Evolutionary conservation across 2,797 vertebrate species (phyloP), one percentile per base, ranked within the genome.

Genomic region (Anomalospiza imberbis): DNA sequence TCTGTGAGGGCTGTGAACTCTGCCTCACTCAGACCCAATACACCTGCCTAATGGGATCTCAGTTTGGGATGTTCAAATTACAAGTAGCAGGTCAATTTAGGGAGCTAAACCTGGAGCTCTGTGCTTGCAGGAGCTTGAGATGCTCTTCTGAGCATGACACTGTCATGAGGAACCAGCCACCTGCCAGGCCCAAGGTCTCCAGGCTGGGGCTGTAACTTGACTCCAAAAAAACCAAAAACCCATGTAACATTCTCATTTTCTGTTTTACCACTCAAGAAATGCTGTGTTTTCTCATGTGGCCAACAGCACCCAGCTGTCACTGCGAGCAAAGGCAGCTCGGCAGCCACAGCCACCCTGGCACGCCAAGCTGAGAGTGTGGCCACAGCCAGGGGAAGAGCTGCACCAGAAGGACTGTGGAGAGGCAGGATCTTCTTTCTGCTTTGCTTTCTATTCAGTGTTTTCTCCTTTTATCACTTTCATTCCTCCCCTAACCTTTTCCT

Each of bases 301-400:
- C 1, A 1, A 29, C 55, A 62, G 22, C 5, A 11, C 24, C 48
- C 58, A 61, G 66, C 48, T 10, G 3, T 63, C 70, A 26, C 17
- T 36, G 8, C 45, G 0, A 63, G 32, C 0, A 0, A 54, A 71
- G 65, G 72, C 73, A 51, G 32, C 34, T 48, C 5, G 0, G 75
- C 57, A 72, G 50, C 34, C 29, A 0, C 9, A 2, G 29, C 42
- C 34, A 45, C n/a, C 9, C 47, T 47, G n/a, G 17, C 19, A 44
- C 20, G 1, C n/a, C 45, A n/a, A 24, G 32, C 31, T 65, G n/a
- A 63, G 57, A 74, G 26, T 4, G 1, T 31, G 60, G 44, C 42
- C 71, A 34, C 78, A 85, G 26, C 31, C 6, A 3, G 32, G 16
- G 18, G 11, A 47, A 79, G n/a, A 63, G 9, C 44, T 18, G 55